Percentiles rank a stretch among this genome's conserved stretches.
Conservation (phyloP, 2,797 vertebrate species). For the Emydoidea blandingii region DNA sequence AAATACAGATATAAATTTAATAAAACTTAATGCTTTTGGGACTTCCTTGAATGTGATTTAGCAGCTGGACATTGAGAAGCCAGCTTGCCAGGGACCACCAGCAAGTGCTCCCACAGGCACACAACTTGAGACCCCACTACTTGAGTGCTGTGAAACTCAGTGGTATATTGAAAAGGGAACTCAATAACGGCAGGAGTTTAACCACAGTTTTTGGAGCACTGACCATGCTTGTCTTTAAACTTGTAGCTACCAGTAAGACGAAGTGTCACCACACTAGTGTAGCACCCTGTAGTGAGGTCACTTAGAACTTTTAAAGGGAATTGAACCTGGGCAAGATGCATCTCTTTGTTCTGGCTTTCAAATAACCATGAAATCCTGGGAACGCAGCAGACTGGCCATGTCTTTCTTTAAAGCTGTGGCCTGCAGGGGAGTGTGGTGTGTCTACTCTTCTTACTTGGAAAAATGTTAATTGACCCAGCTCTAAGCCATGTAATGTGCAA, state of each 20-base stretch:
- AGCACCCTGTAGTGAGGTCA: too few species aligned
- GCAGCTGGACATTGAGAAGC: not conserved
- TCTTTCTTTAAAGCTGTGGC: not conserved
- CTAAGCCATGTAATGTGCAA: not conserved
- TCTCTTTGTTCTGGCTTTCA: not conserved
- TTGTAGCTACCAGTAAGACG: not conserved
- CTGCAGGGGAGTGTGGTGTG: not conserved
- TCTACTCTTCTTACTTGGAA: not conserved
- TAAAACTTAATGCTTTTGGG: not conserved
- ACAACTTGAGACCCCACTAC: not conserved
- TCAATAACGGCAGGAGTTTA: not conserved
- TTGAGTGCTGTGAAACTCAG: not conserved
- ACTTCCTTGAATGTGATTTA: not conserved
- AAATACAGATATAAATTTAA: not conserved
- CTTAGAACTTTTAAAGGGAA: not conserved
- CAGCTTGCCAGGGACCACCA: not conserved
- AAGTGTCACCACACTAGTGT: too few species aligned
- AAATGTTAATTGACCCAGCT: accelerated
- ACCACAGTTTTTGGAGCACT: not conserved
- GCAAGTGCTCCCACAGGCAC: accelerated
- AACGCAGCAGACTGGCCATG: accelerated
- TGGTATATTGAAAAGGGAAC: accelerated
- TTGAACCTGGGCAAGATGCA: not conserved
- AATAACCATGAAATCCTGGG: accelerated
- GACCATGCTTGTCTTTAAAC: not conserved